Evolutionary conservation across 2,888 invertebrate genomes (phyloP).

Genomic region (Drosophila anomalata): DNA sequence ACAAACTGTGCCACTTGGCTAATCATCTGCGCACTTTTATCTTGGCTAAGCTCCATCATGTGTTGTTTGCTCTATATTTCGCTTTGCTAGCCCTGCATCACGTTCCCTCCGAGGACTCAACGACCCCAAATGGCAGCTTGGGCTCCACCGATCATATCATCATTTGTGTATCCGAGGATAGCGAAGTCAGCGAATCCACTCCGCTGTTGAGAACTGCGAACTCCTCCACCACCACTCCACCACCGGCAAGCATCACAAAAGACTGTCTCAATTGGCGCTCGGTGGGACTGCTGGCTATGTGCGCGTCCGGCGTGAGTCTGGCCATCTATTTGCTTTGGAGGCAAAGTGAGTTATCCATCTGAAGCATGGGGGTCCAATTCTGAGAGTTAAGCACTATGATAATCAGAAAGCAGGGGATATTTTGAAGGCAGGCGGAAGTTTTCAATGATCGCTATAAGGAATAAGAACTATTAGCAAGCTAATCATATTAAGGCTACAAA

Average conservation of each 20-base stretch:
- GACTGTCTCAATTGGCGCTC: slow-evolving; percentile 68
- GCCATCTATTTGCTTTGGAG: slow-evolving; percentile 78
- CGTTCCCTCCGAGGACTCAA: slow-evolving; percentile 13
- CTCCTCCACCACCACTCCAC: too few species aligned
- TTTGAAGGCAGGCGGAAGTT: slow-evolving; percentile 25
- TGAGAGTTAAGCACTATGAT: slow-evolving; percentile 28
- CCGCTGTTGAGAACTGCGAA: slow-evolving; percentile 28
- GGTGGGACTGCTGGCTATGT: slow-evolving; percentile 66
- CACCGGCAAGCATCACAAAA: slow-evolving; percentile 25
- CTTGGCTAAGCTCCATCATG: slow-evolving; percentile 34
- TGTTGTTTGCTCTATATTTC: slow-evolving; percentile 57
- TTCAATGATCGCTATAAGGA: slow-evolving; percentile 4
- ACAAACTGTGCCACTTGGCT: slow-evolving; percentile 32
- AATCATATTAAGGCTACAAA: background rate
- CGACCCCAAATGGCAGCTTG: slow-evolving; percentile 18
- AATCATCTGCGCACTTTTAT: slow-evolving; percentile 53
- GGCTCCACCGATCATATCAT: slow-evolving; percentile 8
- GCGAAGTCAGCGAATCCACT: slow-evolving; percentile 39
- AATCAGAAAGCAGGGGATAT: slow-evolving; percentile 7
- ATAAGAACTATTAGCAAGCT: background rate
- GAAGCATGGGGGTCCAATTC: slow-evolving; percentile 7
- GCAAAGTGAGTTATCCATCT: slow-evolving; percentile 74
- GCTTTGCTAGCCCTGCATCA: slow-evolving; percentile 40
- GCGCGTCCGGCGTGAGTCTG: slow-evolving; percentile 65
- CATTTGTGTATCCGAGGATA: slow-evolving; percentile 16